Conservation (phyloP, 2,113 vertebrate genomes). For the Ammodytes marinus region DNA sequence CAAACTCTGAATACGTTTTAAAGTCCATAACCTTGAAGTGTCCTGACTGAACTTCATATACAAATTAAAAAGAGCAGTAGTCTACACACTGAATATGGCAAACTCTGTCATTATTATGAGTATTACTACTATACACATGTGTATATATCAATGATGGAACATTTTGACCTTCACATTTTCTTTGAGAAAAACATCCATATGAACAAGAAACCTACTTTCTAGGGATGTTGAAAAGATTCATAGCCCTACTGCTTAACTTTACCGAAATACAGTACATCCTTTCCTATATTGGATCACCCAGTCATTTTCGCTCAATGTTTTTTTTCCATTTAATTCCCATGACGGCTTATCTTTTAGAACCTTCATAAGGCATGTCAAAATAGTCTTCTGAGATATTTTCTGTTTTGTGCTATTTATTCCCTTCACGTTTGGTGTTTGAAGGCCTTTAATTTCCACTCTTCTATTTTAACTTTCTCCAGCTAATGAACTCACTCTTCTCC, state of each 20-base stretch:
- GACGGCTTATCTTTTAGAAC: no score
- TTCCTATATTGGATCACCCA: no score
- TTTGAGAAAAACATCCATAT: not conserved
- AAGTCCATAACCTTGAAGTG: not conserved
- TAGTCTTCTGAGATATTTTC: no score
- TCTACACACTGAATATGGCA: conserved; percentile 3
- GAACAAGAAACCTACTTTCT: not conserved
- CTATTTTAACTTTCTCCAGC: conserved; percentile 11
- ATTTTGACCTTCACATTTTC: not conserved
- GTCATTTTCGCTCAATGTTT: no score
- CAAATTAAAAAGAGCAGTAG: conserved; percentile 17
- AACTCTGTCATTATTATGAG: not conserved
- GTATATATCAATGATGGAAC: not conserved
- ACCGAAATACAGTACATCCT: no score
- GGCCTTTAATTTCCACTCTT: not conserved
- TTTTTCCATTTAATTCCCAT: no score
- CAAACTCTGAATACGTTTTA: not conserved
- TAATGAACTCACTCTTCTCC: not conserved
- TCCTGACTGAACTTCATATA: conserved; percentile 8
- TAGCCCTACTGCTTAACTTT: no score
- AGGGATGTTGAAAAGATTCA: no score
- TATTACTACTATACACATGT: no score
- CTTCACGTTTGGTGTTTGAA: not conserved
- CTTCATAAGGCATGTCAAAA: no score
- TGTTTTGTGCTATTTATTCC: no score